phyloP scores from a whole-genome alignment of 2,888 invertebrate species.

The Philereme transversata region DNA sequence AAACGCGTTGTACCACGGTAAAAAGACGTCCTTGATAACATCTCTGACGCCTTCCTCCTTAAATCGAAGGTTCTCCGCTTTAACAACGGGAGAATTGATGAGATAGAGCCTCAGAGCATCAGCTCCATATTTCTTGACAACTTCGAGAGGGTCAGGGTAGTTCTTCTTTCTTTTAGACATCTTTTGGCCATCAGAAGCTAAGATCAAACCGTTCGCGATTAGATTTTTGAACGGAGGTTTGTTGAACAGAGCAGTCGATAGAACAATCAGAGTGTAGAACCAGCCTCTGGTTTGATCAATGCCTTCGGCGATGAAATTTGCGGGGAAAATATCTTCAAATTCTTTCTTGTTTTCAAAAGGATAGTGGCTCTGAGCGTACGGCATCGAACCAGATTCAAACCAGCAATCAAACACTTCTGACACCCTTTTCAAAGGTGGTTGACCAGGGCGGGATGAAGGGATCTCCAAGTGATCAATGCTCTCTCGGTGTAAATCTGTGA shows the following conservation, averaged over 20 bases:
- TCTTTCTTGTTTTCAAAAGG: slow-evolving; percentile 96
- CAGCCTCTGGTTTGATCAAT: slow-evolving; percentile 99
- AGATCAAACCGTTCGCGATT: slow-evolving; percentile 96
- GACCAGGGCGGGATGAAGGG: slow-evolving; percentile 92
- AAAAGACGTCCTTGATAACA: slow-evolving; percentile 97
- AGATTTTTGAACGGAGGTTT: slow-evolving; percentile 99
- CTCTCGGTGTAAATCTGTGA: slow-evolving; percentile 97
- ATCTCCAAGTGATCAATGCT: slow-evolving; percentile 96
- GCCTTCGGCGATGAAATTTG: slow-evolving; percentile 99
- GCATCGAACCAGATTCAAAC: slow-evolving; percentile 99
- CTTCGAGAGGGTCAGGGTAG: slow-evolving; percentile 97
- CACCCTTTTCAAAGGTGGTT: slow-evolving; percentile 93
- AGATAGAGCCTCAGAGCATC: slow-evolving; percentile 98
- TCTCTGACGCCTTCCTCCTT: slow-evolving; percentile 99
- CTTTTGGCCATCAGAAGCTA: slow-evolving; percentile 99
- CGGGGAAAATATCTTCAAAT: slow-evolving; percentile 96
- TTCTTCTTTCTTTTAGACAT: slow-evolving; percentile 99
- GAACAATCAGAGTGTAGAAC: slow-evolving; percentile 99
- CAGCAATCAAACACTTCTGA: slow-evolving; percentile 99
- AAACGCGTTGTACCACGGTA: slow-evolving; percentile 98
- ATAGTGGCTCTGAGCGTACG: slow-evolving; percentile 97
- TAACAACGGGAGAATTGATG: slow-evolving; percentile 98
- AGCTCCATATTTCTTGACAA: slow-evolving; percentile 96
- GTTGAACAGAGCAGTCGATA: slow-evolving; percentile 97
- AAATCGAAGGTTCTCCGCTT: slow-evolving; percentile 97